A percentile compares a stretch with the other conserved stretches of the same genome.
phyloP scores from a whole-genome alignment of 2,113 vertebrate species.

The Tonatia bakeri region DNA sequence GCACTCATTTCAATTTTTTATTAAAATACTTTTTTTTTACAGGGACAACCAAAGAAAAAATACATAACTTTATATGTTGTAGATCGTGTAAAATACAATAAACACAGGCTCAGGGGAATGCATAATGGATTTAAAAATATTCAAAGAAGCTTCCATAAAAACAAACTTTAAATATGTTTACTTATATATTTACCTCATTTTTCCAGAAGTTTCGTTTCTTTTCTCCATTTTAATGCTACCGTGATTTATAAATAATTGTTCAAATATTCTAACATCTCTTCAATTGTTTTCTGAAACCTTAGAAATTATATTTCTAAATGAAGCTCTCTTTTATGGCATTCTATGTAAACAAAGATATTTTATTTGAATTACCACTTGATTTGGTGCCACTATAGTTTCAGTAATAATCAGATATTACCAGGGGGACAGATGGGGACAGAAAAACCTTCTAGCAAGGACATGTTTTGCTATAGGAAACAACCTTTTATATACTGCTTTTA shows the following conservation, averaged over 20 bases:
- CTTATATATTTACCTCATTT: background rate
- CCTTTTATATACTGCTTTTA: background rate
- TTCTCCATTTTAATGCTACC: background rate
- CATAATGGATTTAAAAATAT: background rate
- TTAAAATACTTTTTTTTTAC: slow-evolving; percentile 65
- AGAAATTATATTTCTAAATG: background rate
- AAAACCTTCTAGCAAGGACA: background rate
- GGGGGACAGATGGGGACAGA: background rate
- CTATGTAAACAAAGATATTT: background rate
- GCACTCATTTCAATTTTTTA: slow-evolving; percentile 51
- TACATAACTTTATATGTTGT: background rate
- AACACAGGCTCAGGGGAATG: background rate
- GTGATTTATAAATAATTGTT: slow-evolving; percentile 43
- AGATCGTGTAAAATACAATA: slow-evolving; percentile 27
- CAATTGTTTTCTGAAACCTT: slow-evolving; percentile 35
- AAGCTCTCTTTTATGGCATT: background rate
- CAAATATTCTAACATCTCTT: background rate
- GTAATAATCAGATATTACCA: background rate
- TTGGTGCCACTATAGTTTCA: background rate
- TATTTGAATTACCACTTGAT: background rate
- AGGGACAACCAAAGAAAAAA: slow-evolving; percentile 46
- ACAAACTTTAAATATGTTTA: background rate
- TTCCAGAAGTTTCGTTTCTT: background rate
- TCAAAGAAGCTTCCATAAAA: slow-evolving; percentile 8
- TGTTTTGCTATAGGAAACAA: background rate